Evolutionary conservation across 64 coral and sea anemone genomes (phyloP).

Genomic region (Montipora foliosa): DNA sequence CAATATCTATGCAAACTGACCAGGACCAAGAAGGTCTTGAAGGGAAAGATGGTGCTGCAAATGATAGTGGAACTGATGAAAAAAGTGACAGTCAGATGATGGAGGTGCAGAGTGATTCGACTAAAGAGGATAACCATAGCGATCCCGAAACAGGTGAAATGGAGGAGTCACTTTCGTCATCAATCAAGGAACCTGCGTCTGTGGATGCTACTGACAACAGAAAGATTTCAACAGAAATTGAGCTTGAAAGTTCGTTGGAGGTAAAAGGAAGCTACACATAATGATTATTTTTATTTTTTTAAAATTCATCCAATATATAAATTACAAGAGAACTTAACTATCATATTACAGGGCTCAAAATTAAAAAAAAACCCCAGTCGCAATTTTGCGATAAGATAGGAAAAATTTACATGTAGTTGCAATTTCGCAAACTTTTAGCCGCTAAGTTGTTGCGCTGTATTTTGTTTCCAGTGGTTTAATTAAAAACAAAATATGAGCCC

Average conservation of each 20-base stretch:
- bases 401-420: too few species aligned
- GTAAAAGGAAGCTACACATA: not conserved
- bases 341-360: too few species aligned
- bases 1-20: not conserved
- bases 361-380: too few species aligned
- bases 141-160: constrained; percentile 27
- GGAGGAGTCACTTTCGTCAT: not conserved
- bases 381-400: too few species aligned
- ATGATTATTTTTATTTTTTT: too few species aligned
- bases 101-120: not conserved
- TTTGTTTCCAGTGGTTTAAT: too few species aligned
- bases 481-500: too few species aligned
- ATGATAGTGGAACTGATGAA: not conserved
- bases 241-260: not conserved
- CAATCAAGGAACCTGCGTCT: constrained; percentile 1
- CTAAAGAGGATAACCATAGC: constrained; percentile 16
- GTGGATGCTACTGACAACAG: not conserved
- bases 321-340: not conserved
- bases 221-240: not conserved
- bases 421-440: too few species aligned
- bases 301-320: too few species aligned
- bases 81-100: not conserved
- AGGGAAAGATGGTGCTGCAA: not conserved
- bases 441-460: too few species aligned
- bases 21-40: not conserved